Base-by-base conservation (phyloP, 1,140 invertebrate genomes). In the Teleopsis dalmanni region DNA sequence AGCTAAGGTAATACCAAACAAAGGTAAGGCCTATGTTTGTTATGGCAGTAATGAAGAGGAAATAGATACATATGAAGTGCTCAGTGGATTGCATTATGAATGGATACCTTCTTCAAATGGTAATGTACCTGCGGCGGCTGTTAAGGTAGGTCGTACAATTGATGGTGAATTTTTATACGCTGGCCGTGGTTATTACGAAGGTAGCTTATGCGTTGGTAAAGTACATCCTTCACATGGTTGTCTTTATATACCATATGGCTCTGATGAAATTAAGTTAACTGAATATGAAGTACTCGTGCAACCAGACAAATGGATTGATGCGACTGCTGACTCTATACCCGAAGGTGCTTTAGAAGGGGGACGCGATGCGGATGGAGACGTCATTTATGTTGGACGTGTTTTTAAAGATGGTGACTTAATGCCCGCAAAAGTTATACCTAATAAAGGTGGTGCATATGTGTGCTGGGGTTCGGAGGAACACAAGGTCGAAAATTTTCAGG, bases 201-300 rank as follows among this genome's bases (percentile, higher is more conserved):
- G 80, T 26, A 79, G 83, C 48, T 56, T 84, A 51, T 84, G 83
- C 4, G 74, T 84, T 46, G 85, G 85, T 60, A 88, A 88, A 76
- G 71, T 87, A 22, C 83, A 86, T 56, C 77, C 78, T 0, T 82
- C 79, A 36, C 84, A 87, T 53, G 77, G 76, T 21, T 78, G 76
- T 47, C 74, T 81, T 23, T 88, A 86, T 63, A 83, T 88, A 53
- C 81, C 83, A 9, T 87, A 77, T 57, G 78, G 76, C 10, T 80
- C 82, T 3, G 67, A 75, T 22, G 85, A 87, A 65, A 59, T 82
- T n/a, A 62, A 62, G 40, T 53, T 64, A 33, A 52, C 59, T 3
- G 51, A 48, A 27, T 69, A 69, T 44, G 66, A 70, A 44, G 61
- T 70, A 1, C 54, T 65, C 18, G 41, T 47, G 14, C 53, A 60